These are phyloP conservation scores for Mus pahari DNA, from an alignment of 2,113 vertebrate genomes.

Conservation along the genomic window DNA sequence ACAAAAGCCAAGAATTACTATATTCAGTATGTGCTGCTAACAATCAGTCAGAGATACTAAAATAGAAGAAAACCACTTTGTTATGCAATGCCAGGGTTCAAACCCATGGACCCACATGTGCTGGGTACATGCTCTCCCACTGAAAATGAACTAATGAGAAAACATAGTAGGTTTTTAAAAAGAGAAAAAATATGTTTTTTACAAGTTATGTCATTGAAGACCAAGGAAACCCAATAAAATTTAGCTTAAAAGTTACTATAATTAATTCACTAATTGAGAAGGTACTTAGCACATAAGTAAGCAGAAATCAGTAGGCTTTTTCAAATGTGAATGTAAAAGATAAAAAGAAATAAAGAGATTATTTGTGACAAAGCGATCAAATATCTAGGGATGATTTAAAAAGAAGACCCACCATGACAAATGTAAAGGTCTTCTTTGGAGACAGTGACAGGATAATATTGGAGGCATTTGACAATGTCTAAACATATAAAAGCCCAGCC, in stretches of 20 bases:
- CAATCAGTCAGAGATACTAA: slow-evolving; percentile 55
- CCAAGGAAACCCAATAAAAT: slow-evolving; percentile 41
- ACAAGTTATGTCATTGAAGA: slow-evolving; percentile 28
- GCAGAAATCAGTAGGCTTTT: slow-evolving; percentile 8
- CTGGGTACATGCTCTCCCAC: no score
- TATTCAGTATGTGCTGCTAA: slow-evolving; percentile 43
- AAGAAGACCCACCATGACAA: slow-evolving; percentile 3
- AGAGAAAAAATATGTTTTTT: slow-evolving; percentile 15
- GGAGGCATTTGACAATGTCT: slow-evolving; percentile 10
- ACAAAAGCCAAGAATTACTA: background rate
- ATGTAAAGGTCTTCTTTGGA: slow-evolving; percentile 32
- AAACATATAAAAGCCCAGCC: background rate
- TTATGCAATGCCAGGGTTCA: background rate
- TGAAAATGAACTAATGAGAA: background rate
- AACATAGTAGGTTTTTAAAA: background rate
- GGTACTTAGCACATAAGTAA: slow-evolving; percentile 18
- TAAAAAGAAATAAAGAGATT: slow-evolving; percentile 57
- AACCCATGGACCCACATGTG: background rate
- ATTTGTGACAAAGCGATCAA: slow-evolving; percentile 41
- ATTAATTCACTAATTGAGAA: slow-evolving; percentile 24
- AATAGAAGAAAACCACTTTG: slow-evolving; percentile 55
- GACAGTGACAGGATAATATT: slow-evolving; percentile 30
- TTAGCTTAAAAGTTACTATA: slow-evolving; percentile 20
- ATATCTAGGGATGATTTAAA: slow-evolving; percentile 37
- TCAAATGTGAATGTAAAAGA: slow-evolving; percentile 9